Percentiles rank a stretch among this genome's conserved stretches.
Evolutionary conservation across 1,140 invertebrate species (phyloP).

Genomic region (Hylaeus anthracinus): DNA sequence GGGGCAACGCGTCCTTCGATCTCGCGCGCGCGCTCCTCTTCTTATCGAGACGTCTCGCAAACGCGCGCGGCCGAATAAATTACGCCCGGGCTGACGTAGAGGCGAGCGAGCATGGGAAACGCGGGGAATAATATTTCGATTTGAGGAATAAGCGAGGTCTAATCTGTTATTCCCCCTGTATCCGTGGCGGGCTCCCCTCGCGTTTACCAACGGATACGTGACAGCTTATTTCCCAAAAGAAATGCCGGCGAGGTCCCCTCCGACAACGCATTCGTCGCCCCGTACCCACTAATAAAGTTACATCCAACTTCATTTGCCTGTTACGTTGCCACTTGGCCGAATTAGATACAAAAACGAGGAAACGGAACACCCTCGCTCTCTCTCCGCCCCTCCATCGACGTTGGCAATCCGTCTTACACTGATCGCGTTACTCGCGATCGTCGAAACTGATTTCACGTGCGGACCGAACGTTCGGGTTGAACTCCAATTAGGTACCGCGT

Average conservation of each 20-base stretch:
- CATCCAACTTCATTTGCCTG: constrained; percentile 46
- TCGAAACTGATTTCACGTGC: too few species aligned
- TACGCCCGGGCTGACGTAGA: constrained; percentile 1
- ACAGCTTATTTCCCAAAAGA: constrained; percentile 62
- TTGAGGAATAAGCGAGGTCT: constrained; percentile 54
- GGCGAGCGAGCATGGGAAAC: not conserved
- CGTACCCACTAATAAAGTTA: constrained; percentile 35
- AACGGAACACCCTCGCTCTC: too few species aligned
- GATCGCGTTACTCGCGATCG: not conserved
- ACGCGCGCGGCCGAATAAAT: constrained; percentile 24
- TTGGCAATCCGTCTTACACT: not conserved
- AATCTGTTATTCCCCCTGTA: constrained; percentile 56
- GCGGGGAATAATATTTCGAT: constrained; percentile 58
- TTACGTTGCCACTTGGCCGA: constrained; percentile 32
- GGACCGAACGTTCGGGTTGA: too few species aligned
- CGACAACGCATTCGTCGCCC: not conserved
- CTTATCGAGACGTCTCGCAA: constrained; percentile 31
- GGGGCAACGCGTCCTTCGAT: constrained; percentile 10
- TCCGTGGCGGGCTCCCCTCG: constrained; percentile 45
- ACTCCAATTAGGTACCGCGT: too few species aligned
- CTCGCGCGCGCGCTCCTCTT: not conserved
- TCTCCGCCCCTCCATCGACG: too few species aligned
- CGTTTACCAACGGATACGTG: constrained; percentile 57
- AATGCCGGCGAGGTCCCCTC: not conserved
- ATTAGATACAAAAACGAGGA: not conserved